A percentile compares a stretch with the other conserved stretches of the same genome.
These are phyloP conservation scores for Cardinalis cardinalis DNA, from an alignment of 2,113 vertebrate species.

Conservation along the genomic window DNA sequence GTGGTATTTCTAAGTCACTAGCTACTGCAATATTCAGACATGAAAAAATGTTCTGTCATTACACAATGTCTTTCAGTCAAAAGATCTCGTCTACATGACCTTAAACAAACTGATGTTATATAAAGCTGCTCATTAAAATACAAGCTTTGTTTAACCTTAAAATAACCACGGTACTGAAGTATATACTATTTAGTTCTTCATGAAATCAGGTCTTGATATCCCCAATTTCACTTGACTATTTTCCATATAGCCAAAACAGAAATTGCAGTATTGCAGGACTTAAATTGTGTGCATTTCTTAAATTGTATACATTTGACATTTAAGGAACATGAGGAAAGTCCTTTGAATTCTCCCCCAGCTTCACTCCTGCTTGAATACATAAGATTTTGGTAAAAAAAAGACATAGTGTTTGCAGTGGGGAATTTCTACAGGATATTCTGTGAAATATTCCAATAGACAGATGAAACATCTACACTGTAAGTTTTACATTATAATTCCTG, in stretches of 20 bases:
- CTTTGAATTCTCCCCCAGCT: background rate
- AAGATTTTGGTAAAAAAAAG: background rate
- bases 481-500: background rate
- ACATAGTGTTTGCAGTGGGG: background rate
- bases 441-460: background rate
- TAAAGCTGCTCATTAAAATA: constrained; percentile 6
- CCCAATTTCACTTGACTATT: background rate
- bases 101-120: constrained; percentile 27
- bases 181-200: background rate
- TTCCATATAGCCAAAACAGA: background rate
- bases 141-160: background rate
- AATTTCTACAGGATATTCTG: background rate
- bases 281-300: background rate
- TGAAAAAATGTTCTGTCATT: constrained; percentile 46
- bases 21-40: constrained; percentile 35
- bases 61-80: constrained; percentile 22
- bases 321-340: background rate
- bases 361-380: background rate
- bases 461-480: background rate
- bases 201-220: background rate
- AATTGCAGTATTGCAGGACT: background rate
- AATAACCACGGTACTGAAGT: background rate
- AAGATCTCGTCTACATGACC: background rate
- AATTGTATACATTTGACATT: background rate
- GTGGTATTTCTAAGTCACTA: constrained; percentile 29